phyloP scores from a whole-genome alignment of 2,888 invertebrate genomes.

The Geophilus truncorum region DNA sequence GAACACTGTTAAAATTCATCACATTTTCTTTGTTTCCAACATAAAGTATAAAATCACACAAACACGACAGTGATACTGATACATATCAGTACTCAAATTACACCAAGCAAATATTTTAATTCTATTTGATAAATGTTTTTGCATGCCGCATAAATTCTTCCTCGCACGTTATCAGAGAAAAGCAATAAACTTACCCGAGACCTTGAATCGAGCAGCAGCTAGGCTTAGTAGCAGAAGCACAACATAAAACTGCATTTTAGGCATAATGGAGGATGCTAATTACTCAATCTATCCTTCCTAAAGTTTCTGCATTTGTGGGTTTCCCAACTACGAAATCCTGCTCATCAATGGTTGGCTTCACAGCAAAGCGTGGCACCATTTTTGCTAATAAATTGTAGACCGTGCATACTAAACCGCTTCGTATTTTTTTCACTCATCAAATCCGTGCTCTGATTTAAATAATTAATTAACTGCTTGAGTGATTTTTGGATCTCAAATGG shows the following conservation, averaged over 20 bases:
- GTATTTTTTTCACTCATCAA: neutral
- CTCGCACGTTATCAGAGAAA: neutral
- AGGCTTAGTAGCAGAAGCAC: neutral
- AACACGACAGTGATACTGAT: neutral
- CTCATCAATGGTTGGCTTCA: neutral
- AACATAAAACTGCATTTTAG: neutral
- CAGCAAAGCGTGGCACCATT: neutral
- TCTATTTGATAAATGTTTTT: neutral
- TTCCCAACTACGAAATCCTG: neutral
- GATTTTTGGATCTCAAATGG: neutral
- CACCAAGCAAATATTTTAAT: neutral
- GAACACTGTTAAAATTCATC: no score
- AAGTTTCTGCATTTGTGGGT: neutral
- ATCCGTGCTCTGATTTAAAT: neutral
- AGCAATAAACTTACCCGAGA: slow-evolving; percentile 16
- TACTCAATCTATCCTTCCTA: neutral
- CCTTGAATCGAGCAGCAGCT: neutral
- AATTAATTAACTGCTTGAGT: neutral
- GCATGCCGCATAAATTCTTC: neutral
- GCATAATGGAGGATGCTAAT: neutral
- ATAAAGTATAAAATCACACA: neutral
- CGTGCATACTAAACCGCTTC: neutral
- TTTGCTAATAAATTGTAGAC: neutral
- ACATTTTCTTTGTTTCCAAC: no score
- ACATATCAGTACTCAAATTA: neutral